These are phyloP conservation scores for Arothron firmamentum DNA, from an alignment of 2,113 vertebrate species.

Conservation along the genomic window DNA sequence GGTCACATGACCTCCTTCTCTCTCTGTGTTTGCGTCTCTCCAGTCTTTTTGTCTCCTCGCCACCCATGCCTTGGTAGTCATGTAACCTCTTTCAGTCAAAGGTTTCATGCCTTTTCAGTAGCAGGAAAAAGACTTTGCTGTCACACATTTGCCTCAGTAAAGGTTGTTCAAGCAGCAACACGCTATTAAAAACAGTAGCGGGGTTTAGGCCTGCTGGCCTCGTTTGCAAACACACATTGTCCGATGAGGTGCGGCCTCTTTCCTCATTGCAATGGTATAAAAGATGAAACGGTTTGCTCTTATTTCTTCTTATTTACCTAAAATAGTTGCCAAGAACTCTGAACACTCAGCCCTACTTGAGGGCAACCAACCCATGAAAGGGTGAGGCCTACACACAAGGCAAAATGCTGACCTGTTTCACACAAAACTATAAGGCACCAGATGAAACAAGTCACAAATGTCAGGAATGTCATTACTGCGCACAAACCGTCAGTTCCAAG, in stretches of 20 bases:
- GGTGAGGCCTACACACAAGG: neutral
- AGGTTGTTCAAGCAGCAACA: too few relatives aligned
- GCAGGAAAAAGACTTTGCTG: too few relatives aligned
- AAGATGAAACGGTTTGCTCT: too few relatives aligned
- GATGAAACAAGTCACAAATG: conserved; percentile 48
- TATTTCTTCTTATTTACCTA: too few relatives aligned
- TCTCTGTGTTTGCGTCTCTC: neutral
- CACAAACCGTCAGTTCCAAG: conserved; percentile 52
- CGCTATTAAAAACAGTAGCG: too few relatives aligned
- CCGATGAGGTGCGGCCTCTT: too few relatives aligned
- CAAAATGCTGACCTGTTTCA: conserved; percentile 33
- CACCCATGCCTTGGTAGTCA: neutral
- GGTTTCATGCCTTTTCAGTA: neutral
- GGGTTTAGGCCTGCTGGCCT: too few relatives aligned
- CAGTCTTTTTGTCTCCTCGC: neutral
- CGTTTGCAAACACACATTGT: too few relatives aligned
- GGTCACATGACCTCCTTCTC: conserved; percentile 37
- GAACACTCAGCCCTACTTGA: neutral
- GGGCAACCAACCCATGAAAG: conserved; percentile 9
- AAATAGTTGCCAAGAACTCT: too few relatives aligned
- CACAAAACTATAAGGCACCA: conserved; percentile 25
- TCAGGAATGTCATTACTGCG: conserved; percentile 61
- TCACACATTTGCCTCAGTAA: too few relatives aligned
- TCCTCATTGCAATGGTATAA: too few relatives aligned
- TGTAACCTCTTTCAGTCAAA: too few relatives aligned